A percentile compares a stretch with the other conserved stretches of the same genome.
phyloP scores from a whole-genome alignment of 2,113 vertebrate genomes.

The Tenrec ecaudatus region DNA sequence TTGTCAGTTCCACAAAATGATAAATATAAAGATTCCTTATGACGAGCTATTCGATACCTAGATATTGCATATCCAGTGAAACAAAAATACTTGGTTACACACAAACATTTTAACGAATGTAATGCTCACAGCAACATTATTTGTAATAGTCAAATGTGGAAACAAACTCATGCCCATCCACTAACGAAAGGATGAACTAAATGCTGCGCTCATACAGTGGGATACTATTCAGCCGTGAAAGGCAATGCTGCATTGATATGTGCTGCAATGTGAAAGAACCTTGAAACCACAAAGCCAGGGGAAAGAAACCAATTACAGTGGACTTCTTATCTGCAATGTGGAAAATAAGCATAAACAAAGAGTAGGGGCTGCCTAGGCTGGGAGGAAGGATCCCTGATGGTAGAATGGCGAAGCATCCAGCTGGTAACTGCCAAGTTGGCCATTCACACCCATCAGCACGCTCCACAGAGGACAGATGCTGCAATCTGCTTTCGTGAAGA shows the following conservation, averaged over 20 bases:
- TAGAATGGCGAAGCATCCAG: too few species aligned
- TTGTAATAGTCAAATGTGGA: conserved; percentile 6
- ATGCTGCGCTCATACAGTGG: too few species aligned
- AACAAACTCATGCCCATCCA: not conserved
- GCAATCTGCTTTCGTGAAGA: too few species aligned
- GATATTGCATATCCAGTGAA: not conserved
- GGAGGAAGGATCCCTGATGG: too few species aligned
- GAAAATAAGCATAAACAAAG: not conserved
- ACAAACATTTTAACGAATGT: not conserved
- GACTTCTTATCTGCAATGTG: not conserved
- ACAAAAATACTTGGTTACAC: not conserved
- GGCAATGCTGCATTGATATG: not conserved
- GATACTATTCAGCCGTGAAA: not conserved
- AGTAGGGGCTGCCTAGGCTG: not conserved
- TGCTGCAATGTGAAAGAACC: not conserved
- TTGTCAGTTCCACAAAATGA: not conserved
- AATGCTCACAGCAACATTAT: conserved; percentile 13
- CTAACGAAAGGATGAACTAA: too few species aligned
- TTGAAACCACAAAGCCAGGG: not conserved
- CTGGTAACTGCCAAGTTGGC: too few species aligned
- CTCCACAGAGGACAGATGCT: too few species aligned
- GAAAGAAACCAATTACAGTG: not conserved
- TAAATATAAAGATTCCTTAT: not conserved
- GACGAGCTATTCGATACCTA: not conserved
- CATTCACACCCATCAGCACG: too few species aligned